Conservation (phyloP, 2,797 vertebrate species). For the Prunella strophiata region DNA sequence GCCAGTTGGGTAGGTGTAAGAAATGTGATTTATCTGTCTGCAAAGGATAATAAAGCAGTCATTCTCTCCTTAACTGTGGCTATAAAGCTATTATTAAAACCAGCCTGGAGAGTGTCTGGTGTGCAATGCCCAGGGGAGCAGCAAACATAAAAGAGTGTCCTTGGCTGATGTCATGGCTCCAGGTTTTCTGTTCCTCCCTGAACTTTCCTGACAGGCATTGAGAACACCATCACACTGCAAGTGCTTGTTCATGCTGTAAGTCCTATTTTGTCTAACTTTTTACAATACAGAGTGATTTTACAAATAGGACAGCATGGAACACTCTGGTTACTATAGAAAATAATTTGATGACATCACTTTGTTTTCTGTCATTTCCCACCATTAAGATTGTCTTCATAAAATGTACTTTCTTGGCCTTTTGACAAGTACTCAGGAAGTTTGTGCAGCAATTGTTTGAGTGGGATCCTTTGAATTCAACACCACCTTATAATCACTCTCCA, state of each 20-base stretch:
- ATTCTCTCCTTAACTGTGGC: background rate
- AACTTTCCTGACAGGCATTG: background rate
- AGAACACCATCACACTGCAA: background rate
- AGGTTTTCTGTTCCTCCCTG: background rate
- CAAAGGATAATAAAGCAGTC: background rate
- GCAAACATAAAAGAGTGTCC: background rate
- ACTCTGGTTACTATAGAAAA: background rate
- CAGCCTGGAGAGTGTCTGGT: background rate
- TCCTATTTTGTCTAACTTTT: background rate
- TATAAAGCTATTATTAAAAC: conserved; percentile 22
- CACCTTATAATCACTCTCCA: background rate
- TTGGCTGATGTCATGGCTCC: background rate
- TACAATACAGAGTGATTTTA: background rate
- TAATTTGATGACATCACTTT: background rate
- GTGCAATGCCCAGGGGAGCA: background rate
- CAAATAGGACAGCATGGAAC: background rate
- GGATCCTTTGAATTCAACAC: background rate
- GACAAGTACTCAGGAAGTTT: background rate
- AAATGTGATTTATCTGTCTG: conserved; percentile 2
- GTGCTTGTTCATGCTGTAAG: background rate
- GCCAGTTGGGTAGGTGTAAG: background rate
- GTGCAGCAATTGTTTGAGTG: background rate
- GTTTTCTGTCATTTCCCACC: background rate
- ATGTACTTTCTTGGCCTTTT: background rate
- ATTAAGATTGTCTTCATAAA: background rate